Evolutionary conservation across 2,113 vertebrate genomes (phyloP).

Genomic region (Ranitomeya imitator): DNA sequence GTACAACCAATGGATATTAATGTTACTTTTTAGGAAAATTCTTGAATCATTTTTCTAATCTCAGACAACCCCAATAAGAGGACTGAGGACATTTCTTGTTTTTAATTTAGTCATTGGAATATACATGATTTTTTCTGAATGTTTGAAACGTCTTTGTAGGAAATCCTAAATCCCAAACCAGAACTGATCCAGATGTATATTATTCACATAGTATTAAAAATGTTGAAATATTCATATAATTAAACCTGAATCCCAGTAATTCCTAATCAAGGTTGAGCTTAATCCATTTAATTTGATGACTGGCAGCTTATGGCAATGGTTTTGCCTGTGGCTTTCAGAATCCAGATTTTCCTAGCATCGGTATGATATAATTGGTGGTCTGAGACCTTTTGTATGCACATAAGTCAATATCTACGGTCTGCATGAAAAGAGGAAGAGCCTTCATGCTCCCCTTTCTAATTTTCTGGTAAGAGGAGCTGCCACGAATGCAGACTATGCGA

Average conservation of each 20-base stretch:
- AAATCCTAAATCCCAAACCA: neutral
- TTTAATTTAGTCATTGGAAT: neutral
- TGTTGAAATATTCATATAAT: neutral
- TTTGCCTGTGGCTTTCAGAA: neutral
- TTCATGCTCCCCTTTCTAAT: neutral
- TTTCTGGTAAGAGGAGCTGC: neutral
- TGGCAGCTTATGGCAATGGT: neutral
- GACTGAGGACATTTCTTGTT: neutral
- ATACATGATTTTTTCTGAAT: neutral
- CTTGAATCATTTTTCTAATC: neutral
- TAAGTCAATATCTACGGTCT: neutral
- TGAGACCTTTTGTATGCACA: neutral
- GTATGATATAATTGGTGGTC: neutral
- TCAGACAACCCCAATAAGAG: neutral
- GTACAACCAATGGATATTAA: neutral
- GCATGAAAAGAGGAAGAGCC: neutral
- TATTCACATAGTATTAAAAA: neutral
- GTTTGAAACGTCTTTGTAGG: neutral
- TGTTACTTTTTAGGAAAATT: neutral
- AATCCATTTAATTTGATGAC: slow-evolving; percentile 20
- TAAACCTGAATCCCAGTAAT: neutral
- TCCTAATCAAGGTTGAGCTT: neutral
- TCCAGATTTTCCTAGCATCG: neutral
- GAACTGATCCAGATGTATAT: neutral
- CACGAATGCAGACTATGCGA: too few species aligned